Conservation (phyloP, 2,797 vertebrate genomes). For the Toxotes lorentzi region DNA sequence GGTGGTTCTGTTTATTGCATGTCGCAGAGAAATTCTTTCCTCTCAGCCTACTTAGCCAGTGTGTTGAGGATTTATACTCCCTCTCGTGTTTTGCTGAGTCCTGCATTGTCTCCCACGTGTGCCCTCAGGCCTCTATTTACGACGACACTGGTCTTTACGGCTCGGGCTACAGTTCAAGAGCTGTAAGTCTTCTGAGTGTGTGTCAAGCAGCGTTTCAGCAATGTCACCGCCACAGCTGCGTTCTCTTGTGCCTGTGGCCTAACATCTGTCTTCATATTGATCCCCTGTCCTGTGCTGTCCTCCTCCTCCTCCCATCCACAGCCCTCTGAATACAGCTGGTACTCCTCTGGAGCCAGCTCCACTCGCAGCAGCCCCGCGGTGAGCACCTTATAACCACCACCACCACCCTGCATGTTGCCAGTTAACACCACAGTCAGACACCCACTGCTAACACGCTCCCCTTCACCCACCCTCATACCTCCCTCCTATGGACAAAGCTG, state of each 20-base stretch:
- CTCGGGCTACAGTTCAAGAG: constrained; percentile 85
- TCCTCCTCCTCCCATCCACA: constrained; percentile 69
- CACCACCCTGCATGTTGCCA: constrained; percentile 61
- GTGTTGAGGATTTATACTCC: constrained; percentile 39
- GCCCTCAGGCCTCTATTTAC: constrained; percentile 88
- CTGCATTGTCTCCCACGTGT: constrained; percentile 72
- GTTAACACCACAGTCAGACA: constrained; percentile 47
- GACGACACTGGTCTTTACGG: constrained; percentile 86
- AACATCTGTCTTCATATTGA: constrained; percentile 51
- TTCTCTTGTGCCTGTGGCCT: constrained; percentile 30
- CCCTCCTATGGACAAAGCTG: not conserved
- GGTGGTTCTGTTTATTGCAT: constrained; percentile 44
- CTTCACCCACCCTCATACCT: not conserved
- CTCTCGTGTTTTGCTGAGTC: constrained; percentile 67
- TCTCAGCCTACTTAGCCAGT: constrained; percentile 14
- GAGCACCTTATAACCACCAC: constrained; percentile 78
- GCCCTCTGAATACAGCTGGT: constrained; percentile 96
- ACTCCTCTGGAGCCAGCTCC: constrained; percentile 92
- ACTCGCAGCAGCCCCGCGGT: constrained; percentile 94
- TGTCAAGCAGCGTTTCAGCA: constrained; percentile 27
- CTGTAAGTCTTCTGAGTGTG: constrained; percentile 88
- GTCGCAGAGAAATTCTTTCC: constrained; percentile 26
- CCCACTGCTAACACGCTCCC: constrained; percentile 40
- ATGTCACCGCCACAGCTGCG: constrained; percentile 30
- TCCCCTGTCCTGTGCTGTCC: constrained; percentile 44